Conservation (phyloP, 2,113 vertebrate genomes). For the Ciconia maguari region DNA sequence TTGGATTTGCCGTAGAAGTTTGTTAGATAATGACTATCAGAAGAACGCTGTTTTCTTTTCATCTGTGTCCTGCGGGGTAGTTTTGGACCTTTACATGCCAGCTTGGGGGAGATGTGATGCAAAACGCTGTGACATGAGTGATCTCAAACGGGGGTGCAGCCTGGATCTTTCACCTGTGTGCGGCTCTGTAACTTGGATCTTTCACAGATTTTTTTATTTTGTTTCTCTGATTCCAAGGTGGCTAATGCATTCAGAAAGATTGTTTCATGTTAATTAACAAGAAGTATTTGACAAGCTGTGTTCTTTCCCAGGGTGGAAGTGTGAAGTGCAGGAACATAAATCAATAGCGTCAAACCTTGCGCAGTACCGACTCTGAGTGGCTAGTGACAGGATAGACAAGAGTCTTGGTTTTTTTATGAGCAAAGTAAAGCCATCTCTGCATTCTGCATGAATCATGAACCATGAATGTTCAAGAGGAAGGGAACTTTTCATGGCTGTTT, state of each 20-base stretch:
- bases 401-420: neutral
- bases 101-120: neutral
- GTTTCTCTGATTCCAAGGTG: neutral
- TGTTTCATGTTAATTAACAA: neutral
- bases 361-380: neutral
- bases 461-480: neutral
- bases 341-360: neutral
- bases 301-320: neutral
- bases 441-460: neutral
- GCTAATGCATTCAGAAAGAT: neutral
- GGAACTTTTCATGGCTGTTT: neutral
- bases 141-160: neutral
- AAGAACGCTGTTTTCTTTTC: neutral
- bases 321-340: neutral
- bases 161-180: neutral
- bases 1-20: conserved; percentile 29
- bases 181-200: neutral
- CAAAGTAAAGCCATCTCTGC: neutral
- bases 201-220: neutral
- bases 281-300: neutral
- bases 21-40: neutral
- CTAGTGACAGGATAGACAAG: neutral
- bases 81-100: neutral
- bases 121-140: neutral
- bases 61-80: neutral